A percentile compares a stretch with the other conserved stretches of the same genome.
Evolutionary conservation across 1,140 invertebrate genomes (phyloP).

Genomic region (Anastrepha ludens): DNA sequence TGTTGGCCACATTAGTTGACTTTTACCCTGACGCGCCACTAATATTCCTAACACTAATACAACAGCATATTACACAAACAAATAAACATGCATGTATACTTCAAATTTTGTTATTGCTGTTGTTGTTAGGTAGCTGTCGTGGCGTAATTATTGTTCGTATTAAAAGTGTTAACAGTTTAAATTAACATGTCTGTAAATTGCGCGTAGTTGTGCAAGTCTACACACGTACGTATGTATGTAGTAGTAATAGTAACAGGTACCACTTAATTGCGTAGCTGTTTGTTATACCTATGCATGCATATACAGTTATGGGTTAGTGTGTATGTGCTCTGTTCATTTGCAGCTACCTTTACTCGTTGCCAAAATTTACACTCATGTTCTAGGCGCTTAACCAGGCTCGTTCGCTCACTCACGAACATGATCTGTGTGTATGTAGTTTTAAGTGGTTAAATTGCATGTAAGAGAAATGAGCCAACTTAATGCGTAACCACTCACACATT

Average conservation of each 20-base stretch:
- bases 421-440: slow-evolving; percentile 32
- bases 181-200: slow-evolving; percentile 42
- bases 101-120: not conserved
- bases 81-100: not conserved
- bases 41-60: slow-evolving; percentile 6
- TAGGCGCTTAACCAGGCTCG: slow-evolving; percentile 27
- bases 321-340: not conserved
- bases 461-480: slow-evolving; percentile 43
- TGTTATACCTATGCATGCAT: not conserved
- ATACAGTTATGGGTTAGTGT: not conserved
- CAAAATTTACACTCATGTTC: slow-evolving; percentile 41
- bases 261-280: slow-evolving; percentile 34
- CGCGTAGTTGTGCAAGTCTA: not conserved
- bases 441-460: slow-evolving; percentile 52
- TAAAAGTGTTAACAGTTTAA: slow-evolving; percentile 53
- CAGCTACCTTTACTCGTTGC: not conserved
- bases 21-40: slow-evolving; percentile 27
- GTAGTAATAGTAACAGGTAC: not conserved
- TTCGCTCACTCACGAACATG: slow-evolving; percentile 24
- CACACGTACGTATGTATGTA: not conserved
- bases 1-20: slow-evolving; percentile 49
- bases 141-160: slow-evolving; percentile 37
- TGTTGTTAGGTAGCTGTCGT: not conserved
- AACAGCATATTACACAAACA: not conserved
- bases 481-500: not conserved